phyloP scores from a whole-genome alignment of 2,888 invertebrate genomes.

The Xanthostigma xanthostigma region DNA sequence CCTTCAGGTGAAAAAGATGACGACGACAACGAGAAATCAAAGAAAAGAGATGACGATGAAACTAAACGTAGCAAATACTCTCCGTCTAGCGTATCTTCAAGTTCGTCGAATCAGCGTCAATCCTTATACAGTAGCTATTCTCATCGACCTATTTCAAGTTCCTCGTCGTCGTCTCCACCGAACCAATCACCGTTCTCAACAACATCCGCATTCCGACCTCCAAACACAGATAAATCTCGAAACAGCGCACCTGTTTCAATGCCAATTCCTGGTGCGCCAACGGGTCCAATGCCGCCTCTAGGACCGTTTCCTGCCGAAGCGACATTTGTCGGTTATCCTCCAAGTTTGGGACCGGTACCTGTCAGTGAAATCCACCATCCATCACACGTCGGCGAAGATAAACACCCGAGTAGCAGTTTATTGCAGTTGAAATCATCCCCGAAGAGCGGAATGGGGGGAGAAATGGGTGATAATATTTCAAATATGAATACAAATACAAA shows the following conservation, averaged over 20 bases:
- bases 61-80: conserved; percentile 24
- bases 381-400: conserved; percentile 25
- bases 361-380: conserved; percentile 21
- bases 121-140: conserved; percentile 30
- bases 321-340: conserved; percentile 58
- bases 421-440: conserved; percentile 30
- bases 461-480: conserved; percentile 13
- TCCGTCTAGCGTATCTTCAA: conserved; percentile 16
- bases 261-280: conserved; percentile 18
- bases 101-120: conserved; percentile 30
- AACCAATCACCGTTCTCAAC: conserved; percentile 51
- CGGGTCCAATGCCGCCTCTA: conserved; percentile 28
- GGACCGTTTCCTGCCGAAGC: conserved; percentile 54
- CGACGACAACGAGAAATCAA: conserved; percentile 34
- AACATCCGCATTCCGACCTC: conserved; percentile 69
- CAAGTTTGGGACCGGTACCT: conserved; percentile 22
- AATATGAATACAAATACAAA: conserved; percentile 11
- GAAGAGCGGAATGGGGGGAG: conserved; percentile 21
- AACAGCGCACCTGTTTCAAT: conserved; percentile 16
- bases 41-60: conserved; percentile 35
- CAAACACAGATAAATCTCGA: conserved; percentile 40
- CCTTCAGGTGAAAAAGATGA: conserved; percentile 49
- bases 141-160: conserved; percentile 18
- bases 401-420: conserved; percentile 27
- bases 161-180: conserved; percentile 32